phyloP scores from a whole-genome alignment of 2,888 invertebrate genomes.

The Alloscopus bannaensis region DNA sequence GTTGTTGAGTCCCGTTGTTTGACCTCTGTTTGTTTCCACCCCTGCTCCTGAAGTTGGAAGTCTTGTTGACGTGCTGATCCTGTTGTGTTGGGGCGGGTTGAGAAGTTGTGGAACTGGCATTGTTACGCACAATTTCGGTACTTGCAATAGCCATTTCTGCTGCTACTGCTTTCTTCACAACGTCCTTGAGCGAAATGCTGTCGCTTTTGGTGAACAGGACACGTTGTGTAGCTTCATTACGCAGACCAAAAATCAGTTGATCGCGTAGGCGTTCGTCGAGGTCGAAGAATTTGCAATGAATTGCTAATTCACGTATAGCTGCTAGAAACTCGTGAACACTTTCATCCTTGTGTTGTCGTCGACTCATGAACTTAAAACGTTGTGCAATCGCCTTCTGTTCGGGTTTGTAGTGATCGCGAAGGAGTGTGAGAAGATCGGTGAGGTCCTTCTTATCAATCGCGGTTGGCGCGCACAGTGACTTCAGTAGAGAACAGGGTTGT shows the following conservation, averaged over 20 bases:
- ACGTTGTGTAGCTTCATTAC: slow-evolving; percentile 37
- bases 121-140: slow-evolving; percentile 34
- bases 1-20: background rate
- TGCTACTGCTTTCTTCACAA: slow-evolving; percentile 27
- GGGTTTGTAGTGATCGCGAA: slow-evolving; percentile 34
- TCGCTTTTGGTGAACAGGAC: slow-evolving; percentile 47
- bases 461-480: slow-evolving; percentile 7
- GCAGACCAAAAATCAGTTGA: slow-evolving; percentile 56
- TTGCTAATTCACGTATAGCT: slow-evolving; percentile 35
- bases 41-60: background rate
- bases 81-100: background rate
- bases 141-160: slow-evolving; percentile 43
- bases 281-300: slow-evolving; percentile 31
- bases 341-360: slow-evolving; percentile 41
- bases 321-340: slow-evolving; percentile 23
- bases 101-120: slow-evolving; percentile 12
- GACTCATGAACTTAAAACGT: slow-evolving; percentile 36
- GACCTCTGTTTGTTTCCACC: background rate
- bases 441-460: background rate
- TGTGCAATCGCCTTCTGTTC: slow-evolving; percentile 53
- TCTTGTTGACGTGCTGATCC: too few relatives aligned
- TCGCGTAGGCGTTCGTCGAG: slow-evolving; percentile 41
- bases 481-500: background rate
- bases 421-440: background rate
- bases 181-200: slow-evolving; percentile 32